Conservation (phyloP, 2,113 vertebrate genomes). For the Trogon melanurus region DNA sequence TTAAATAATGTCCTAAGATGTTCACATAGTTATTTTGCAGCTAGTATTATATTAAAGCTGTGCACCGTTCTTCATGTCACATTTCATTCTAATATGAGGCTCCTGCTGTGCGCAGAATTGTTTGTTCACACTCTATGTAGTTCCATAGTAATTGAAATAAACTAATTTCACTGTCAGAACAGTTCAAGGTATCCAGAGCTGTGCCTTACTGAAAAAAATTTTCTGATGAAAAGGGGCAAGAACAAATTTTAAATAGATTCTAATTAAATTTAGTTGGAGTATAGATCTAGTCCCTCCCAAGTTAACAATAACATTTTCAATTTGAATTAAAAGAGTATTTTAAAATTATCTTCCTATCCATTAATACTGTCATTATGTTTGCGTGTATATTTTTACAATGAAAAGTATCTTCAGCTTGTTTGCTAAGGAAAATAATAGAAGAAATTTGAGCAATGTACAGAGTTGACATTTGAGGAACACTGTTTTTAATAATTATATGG, state of each 20-base stretch:
- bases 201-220: neutral
- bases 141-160: conserved; percentile 1
- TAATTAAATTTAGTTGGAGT: neutral
- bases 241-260: neutral
- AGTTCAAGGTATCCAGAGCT: neutral
- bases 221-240: neutral
- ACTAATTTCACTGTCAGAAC: neutral
- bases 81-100: neutral
- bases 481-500: neutral
- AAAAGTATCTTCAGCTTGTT: neutral
- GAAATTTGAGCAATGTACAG: neutral
- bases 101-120: conserved; percentile 5
- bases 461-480: neutral
- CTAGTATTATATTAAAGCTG: neutral
- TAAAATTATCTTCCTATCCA: neutral
- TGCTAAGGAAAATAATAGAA: neutral
- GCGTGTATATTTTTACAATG: neutral
- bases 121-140: conserved; percentile 35
- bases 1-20: neutral
- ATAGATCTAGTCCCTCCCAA: neutral
- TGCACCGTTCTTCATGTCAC: neutral
- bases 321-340: neutral
- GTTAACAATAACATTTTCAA: neutral
- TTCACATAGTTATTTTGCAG: neutral
- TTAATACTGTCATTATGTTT: neutral